Percentiles rank a stretch among this genome's conserved stretches.
These are phyloP conservation scores for Perizoma affinitatum DNA, from an alignment of 2,888 invertebrate species.

Conservation along the genomic window DNA sequence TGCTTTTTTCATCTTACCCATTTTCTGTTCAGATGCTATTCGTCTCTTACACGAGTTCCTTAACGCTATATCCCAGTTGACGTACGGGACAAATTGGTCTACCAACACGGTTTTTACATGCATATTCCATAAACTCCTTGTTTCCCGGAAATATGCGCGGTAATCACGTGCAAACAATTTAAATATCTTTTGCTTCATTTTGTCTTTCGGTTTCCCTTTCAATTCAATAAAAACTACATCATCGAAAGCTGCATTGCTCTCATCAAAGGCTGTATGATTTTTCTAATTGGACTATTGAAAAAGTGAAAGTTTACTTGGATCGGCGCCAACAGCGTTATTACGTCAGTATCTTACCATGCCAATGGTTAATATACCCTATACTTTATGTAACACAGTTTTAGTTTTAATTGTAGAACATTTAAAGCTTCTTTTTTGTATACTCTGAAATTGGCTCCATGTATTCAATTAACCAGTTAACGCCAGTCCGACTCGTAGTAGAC, in stretches of 20 bases:
- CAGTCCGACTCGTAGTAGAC: conserved; percentile 15
- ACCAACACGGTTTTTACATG: conserved; percentile 15
- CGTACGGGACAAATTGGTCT: conserved; percentile 25
- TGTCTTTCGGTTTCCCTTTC: too few relatives aligned
- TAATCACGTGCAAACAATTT: too few relatives aligned
- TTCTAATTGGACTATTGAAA: conserved; percentile 27
- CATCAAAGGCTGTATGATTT: conserved; percentile 25
- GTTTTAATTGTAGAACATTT: conserved; percentile 4
- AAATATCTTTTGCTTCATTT: too few relatives aligned
- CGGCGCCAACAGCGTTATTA: conserved; percentile 30
- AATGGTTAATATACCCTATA: neutral
- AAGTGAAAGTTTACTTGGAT: conserved; percentile 31
- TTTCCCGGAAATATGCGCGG: neutral
- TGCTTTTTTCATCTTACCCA: neutral
- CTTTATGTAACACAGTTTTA: neutral
- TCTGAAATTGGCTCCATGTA: conserved; percentile 16
- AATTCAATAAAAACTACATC: too few relatives aligned
- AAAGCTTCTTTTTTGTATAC: neutral
- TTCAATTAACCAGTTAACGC: conserved; percentile 23
- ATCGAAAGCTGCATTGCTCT: neutral
- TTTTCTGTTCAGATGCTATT: conserved; percentile 4
- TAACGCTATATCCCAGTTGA: conserved; percentile 17
- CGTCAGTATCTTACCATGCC: neutral
- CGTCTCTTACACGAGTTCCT: conserved; percentile 20
- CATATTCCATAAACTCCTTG: conserved; percentile 6